Evolutionary conservation across 2,888 invertebrate species (phyloP), one percentile per base, ranked within the genome.

Genomic region (Fragum fragum): DNA sequence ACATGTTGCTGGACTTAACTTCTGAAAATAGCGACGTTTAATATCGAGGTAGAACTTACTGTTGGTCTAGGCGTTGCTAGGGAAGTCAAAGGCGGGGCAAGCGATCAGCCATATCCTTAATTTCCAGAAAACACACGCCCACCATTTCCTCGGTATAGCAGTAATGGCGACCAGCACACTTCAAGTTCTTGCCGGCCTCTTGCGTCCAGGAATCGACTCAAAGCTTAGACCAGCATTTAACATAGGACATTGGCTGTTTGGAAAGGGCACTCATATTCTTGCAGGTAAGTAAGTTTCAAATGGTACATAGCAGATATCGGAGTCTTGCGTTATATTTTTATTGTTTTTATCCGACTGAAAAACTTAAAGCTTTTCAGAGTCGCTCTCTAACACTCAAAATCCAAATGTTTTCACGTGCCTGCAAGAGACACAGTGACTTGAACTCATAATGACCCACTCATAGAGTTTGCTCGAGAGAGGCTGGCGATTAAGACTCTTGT

Each of bases 211-310:
- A 94, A 98, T 98, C 0, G 97, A 97, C 69, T 97, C 97, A 14
- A 96, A 96, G 21, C 96, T 96, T 90, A 95, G 98, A 73, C 96
- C 97, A 0, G 95, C 97, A 76, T 98, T 98, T 95, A 99, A 98
- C 95, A 98, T 98, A 98, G 94, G 96, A 1, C 98, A 99, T 94
- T 98, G 98, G 97, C 95, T 97, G 71, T 96, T 97, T 59, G 99
- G 99, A 59, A 98, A 98, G 94, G 95, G 96, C 0, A 97, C 98
- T 0, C 89, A 89, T 59, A 85, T 90, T 29, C 63, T 88, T 16
- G 85, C 91, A 69, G 91, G 91, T 90, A 83, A 55, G 42, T 47
- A 23, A n/a, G n/a, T n/a, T n/a, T n/a, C n/a, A n/a, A n/a, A n/a
- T n/a, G n/a, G n/a, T n/a, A n/a, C 1, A n/a, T n/a, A 1, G 2